Evolutionary conservation across 1,140 invertebrate species (phyloP).

Genomic region (Hycleus cichorii): DNA sequence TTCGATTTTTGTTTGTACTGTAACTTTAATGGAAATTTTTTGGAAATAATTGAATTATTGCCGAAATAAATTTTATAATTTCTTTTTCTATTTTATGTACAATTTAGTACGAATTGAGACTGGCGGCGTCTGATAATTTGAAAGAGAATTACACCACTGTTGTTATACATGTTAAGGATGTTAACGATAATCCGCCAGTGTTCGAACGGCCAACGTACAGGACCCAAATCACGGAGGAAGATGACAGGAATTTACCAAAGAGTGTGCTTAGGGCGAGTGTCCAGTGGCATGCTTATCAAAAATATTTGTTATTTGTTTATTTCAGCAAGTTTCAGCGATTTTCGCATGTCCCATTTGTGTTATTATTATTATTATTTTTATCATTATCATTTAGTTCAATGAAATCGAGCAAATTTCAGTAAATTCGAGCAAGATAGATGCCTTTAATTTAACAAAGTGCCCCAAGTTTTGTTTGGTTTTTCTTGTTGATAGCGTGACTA

Average conservation of each 20-base stretch:
- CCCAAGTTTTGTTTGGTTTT: too few species aligned
- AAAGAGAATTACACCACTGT: slow-evolving; percentile 94
- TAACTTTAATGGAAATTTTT: too few species aligned
- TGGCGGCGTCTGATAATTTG: slow-evolving; percentile 90
- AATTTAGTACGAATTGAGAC: slow-evolving; percentile 77
- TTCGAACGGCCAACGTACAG: slow-evolving; percentile 91
- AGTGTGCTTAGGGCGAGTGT: slow-evolving; percentile 73
- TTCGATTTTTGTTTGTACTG: too few species aligned
- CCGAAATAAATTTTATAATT: too few species aligned
- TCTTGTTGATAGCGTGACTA: too few species aligned
- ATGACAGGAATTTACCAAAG: slow-evolving; percentile 89
- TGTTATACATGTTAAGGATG: slow-evolving; percentile 92
- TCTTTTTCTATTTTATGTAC: slow-evolving; percentile 19
- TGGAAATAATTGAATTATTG: too few species aligned
- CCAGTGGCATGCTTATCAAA: background rate
- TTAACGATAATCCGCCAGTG: slow-evolving; percentile 79
- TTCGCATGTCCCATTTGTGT: background rate
- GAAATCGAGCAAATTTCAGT: too few species aligned
- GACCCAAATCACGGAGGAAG: slow-evolving; percentile 92
- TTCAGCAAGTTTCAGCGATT: background rate
- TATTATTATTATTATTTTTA: background rate
- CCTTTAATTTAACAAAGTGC: too few species aligned
- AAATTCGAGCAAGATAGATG: too few species aligned
- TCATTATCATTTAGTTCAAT: too few species aligned
- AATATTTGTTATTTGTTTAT: background rate